Evolutionary conservation across 2,113 vertebrate species (phyloP), one percentile per base, ranked within the genome.

Genomic region (Genyomyrus donnyi): DNA sequence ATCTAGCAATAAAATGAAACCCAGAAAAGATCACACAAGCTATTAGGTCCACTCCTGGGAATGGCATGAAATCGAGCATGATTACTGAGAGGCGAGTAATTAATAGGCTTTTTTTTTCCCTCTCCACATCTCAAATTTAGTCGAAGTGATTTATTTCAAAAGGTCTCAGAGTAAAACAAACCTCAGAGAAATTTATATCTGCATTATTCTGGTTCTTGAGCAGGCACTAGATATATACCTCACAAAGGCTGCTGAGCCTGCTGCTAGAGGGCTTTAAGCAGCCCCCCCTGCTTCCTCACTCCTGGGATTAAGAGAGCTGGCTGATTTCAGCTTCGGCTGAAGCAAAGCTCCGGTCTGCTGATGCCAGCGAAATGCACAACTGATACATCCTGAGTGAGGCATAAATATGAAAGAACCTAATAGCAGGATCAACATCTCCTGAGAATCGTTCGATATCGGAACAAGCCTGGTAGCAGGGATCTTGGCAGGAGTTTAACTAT

Each of bases 61-160:
- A 90, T 89, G 91, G 91, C 91, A 85, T 91, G 91, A 94, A 94
- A 93, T 91, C 91, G 90, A 93, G 91, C 90, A 85, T 1, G 35
- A 91, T 93, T 94, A 94, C 93, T 93, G 89, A 94, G 45, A 93
- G 90, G 74, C 90, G 48, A 91, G 91, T 90, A 92, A 92, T 94
- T 93, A 94, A 92, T 92, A 90, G 24, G 87, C 53, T 0, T n/a
- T 58, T 91, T 6, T 89, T 89, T 92, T 90, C 91, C 91, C 88
- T 39, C 9, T 9, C 49, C 46, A 85, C 90, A 48, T 0, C 77
- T 93, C 50, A 1, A 53, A 90, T 80, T 90, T 90, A 91, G 1
- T 52, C 31, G 56, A 62, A 88, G 66, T 88, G 85, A 90, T 90
- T 89, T 84, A 74, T 90, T 92, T 92, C 70, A 84, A 90, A 92